phyloP scores from a whole-genome alignment of 2,113 vertebrate genomes.

The Lepidothrix coronata region DNA sequence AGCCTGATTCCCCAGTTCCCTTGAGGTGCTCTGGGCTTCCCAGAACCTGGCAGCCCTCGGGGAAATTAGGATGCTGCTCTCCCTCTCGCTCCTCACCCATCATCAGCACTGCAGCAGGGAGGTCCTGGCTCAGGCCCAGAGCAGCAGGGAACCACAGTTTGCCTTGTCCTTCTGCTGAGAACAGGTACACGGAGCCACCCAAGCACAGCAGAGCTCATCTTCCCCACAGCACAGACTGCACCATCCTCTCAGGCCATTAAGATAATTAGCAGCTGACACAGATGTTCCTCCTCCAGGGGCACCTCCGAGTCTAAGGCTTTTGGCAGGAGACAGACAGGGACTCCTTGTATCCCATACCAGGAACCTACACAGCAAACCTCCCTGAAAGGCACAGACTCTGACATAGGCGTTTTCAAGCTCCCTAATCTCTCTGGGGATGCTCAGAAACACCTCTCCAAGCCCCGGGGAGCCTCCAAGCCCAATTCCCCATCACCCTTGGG shows the following conservation, averaged over 20 bases:
- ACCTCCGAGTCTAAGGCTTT: not conserved
- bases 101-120: not conserved
- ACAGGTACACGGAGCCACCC: not conserved
- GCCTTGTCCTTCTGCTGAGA: not conserved
- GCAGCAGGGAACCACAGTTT: not conserved
- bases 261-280: constrained; percentile 28
- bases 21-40: not conserved
- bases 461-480: not conserved
- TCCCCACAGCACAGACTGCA: not conserved
- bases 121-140: not conserved
- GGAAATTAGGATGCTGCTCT: not conserved
- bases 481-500: not conserved
- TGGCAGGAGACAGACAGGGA: not conserved
- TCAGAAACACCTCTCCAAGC: not conserved
- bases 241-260: not conserved
- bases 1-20: not conserved
- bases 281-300: not conserved
- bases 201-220: not conserved
- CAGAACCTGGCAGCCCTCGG: not conserved
- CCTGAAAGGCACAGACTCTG: not conserved
- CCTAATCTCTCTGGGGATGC: not conserved
- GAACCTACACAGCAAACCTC: not conserved
- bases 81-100: not conserved
- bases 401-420: not conserved
- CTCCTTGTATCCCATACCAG: fast-evolving